A percentile compares a stretch with the other conserved stretches of the same genome.
Evolutionary conservation across 2,888 invertebrate genomes (phyloP).

Genomic region (Eutolmus rufibarbis): DNA sequence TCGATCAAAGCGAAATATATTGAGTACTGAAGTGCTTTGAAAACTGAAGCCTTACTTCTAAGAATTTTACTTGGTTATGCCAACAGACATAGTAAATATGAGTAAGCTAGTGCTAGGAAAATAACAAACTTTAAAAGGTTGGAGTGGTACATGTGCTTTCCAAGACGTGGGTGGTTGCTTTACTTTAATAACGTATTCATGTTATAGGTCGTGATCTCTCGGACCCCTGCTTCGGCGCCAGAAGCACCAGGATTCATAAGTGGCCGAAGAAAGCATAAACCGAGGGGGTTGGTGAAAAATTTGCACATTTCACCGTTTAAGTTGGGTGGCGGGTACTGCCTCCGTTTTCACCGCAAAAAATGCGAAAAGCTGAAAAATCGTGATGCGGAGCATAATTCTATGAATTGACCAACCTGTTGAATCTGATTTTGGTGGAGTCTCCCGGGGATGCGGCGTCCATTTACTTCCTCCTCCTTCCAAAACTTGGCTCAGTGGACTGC

Average conservation of each 20-base stretch:
- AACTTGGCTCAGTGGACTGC: not conserved
- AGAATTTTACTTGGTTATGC: not conserved
- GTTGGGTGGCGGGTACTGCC: not conserved
- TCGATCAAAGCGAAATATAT: no score
- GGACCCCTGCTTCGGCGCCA: not conserved
- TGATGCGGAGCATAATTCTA: not conserved
- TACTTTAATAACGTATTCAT: not conserved
- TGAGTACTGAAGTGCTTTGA: no score
- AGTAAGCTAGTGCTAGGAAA: not conserved
- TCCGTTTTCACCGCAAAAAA: not conserved
- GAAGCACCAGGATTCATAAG: not conserved
- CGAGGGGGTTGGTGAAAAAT: not conserved
- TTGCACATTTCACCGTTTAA: not conserved
- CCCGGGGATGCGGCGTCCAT: conserved; percentile 9
- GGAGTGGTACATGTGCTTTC: not conserved
- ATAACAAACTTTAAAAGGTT: not conserved
- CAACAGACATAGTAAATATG: no score
- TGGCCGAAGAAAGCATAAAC: not conserved
- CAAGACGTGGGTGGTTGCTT: not conserved
- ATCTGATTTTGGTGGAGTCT: not conserved
- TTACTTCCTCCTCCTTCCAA: not conserved
- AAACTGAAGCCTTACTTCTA: not conserved
- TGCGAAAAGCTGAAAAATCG: conserved; percentile 6
- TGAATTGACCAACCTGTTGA: conserved; percentile 33
- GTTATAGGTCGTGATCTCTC: not conserved